phyloP scores from a whole-genome alignment of 30 jellyfish, hydroid and myxozoan species.

The Aurelia aurita region DNA sequence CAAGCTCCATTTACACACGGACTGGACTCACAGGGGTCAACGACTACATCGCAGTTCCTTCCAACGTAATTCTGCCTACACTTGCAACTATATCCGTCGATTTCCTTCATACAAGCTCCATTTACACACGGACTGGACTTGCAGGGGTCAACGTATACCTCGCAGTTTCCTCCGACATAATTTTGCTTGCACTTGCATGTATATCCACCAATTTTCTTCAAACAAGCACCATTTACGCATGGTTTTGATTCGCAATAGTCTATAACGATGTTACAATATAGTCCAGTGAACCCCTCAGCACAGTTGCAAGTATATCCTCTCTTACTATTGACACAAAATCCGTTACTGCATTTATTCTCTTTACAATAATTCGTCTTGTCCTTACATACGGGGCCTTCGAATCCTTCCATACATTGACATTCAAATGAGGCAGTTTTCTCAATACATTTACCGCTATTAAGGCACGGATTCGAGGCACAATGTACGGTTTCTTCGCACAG shows the following conservation, averaged over 20 bases:
- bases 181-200: slow-evolving; percentile 51
- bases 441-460: slow-evolving; percentile 46
- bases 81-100: slow-evolving; percentile 12
- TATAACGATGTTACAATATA: slow-evolving; percentile 19
- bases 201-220: not conserved
- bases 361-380: slow-evolving; percentile 40
- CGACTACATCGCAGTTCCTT: not conserved
- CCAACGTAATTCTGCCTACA: slow-evolving; percentile 49
- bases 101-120: slow-evolving; percentile 43
- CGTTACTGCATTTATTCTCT: slow-evolving; percentile 24
- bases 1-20: slow-evolving; percentile 60
- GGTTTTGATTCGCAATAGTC: slow-evolving; percentile 50
- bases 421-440: slow-evolving; percentile 25
- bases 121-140: slow-evolving; percentile 6
- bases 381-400: slow-evolving; percentile 40
- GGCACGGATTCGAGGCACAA: slow-evolving; percentile 67
- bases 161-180: slow-evolving; percentile 24
- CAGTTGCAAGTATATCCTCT: slow-evolving; percentile 39
- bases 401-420: slow-evolving; percentile 56
- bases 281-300: slow-evolving; percentile 47
- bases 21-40: slow-evolving; percentile 26
- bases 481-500: slow-evolving; percentile 40
- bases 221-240: slow-evolving; percentile 48
- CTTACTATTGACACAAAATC: slow-evolving; percentile 25
- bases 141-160: slow-evolving; percentile 32